Evolutionary conservation across 2,113 vertebrate genomes (phyloP), one percentile per base, ranked within the genome.

Genomic region (Passer montanus): DNA sequence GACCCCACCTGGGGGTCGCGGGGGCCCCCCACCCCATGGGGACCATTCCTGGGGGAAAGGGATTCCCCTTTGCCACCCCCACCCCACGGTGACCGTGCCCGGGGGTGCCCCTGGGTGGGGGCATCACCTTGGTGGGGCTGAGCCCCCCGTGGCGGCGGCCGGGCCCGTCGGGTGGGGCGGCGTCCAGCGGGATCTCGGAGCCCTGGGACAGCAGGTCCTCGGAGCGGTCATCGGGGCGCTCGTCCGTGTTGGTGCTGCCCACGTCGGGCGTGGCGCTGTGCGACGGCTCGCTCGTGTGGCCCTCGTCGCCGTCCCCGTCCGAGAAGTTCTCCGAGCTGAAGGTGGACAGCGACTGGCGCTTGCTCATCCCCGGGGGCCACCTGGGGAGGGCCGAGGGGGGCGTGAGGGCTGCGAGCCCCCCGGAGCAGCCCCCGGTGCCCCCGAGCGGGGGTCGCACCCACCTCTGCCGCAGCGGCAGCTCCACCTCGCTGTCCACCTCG

Each of bases 191-290:
- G 78, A 88, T 92, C 72, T 92, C 90, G 72, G 90, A 92, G 84
- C 90, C 90, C 78, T 88, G 90, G 22, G 85, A 89, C 26, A 89
- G 91, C 13, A 93, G 67, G 1, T 93, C 91, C 91, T 93, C 91
- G 79, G 91, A 89, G 73, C 91, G 85, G 7, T 92, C 90, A 1
- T 92, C 90, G 39, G 84, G 78, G 0, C 90, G 84, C 73, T 93
- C 91, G 60, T 93, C 91, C 53, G 91, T 93, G 91, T 93, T 93
- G 79, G 91, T 93, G 91, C 91, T 93, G 91, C 91, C 91, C 79
- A 93, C 91, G 91, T 93, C 91, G 67, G 91, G 91, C 5, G 91
- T 93, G 59, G 85, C 91, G 1, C 85, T 84, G 91, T 89, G 91
- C 20, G 91, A 89, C 3, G 91, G 85, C 41, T 93, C 91, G 23